phyloP scores from a whole-genome alignment of 92 coral and sea anemone genomes.

The Hydrozoanthus gracilis region DNA sequence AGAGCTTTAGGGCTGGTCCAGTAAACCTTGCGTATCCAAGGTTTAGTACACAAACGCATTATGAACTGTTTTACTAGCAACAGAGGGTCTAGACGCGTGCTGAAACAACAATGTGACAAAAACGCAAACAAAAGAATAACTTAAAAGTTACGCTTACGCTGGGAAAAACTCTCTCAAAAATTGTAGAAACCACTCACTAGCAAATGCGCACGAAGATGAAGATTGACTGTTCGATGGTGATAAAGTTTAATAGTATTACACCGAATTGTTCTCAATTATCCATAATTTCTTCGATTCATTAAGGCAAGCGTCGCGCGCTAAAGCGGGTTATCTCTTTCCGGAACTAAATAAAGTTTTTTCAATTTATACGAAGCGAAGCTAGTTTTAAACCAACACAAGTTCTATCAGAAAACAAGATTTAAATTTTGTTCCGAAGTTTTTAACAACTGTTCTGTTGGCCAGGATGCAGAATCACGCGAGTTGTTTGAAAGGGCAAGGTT shows the following conservation, averaged over 20 bases:
- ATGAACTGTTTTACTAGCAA: not conserved
- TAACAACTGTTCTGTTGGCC: not conserved
- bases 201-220: too few species aligned
- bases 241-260: not conserved
- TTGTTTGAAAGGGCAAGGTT: not conserved
- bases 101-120: constrained; percentile 28
- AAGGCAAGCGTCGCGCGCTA: not conserved
- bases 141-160: not conserved
- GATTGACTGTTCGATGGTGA: not conserved
- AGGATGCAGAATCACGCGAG: not conserved
- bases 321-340: not conserved
- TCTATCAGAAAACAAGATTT: not conserved
- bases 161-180: not conserved
- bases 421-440: not conserved
- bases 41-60: not conserved
- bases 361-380: not conserved
- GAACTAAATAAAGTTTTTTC: not conserved
- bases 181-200: not conserved
- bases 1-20: constrained; percentile 20
- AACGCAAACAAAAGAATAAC: not conserved
- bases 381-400: not conserved
- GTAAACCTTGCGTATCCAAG: not conserved
- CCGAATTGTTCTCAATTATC: not conserved
- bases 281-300: not conserved
- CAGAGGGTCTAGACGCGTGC: constrained; percentile 13